Evolutionary conservation across 1,140 invertebrate species (phyloP).

Genomic region (Drosophila virilis): DNA sequence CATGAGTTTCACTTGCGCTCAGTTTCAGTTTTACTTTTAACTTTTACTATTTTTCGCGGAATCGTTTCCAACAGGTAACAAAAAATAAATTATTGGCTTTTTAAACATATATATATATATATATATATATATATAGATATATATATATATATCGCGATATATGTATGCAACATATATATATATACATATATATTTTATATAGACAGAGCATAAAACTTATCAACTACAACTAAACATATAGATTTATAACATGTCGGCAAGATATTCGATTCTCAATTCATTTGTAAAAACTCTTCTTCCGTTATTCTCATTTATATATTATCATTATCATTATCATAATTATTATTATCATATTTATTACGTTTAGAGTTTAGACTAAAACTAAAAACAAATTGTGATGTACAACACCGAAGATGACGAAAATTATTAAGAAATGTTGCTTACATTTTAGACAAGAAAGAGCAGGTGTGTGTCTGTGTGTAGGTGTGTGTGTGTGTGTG

Average conservation of each 20-base stretch:
- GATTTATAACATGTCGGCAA: conserved; percentile 81
- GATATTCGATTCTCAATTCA: conserved; percentile 70
- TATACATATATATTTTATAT: conserved; percentile 45
- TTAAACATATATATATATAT: conserved; percentile 42
- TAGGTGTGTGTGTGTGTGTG: not conserved
- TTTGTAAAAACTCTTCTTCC: conserved; percentile 30
- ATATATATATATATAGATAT: conserved; percentile 47
- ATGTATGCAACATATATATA: conserved; percentile 15
- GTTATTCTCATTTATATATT: conserved; percentile 39
- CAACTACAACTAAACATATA: conserved; percentile 67
- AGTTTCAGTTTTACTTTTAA: conserved; percentile 52
- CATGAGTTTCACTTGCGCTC: conserved; percentile 44
- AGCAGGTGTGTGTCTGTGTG: not conserved
- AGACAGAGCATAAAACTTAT: conserved; percentile 79
- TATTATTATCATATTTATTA: conserved; percentile 57
- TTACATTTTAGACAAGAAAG: conserved; percentile 7
- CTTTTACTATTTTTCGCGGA: conserved; percentile 78
- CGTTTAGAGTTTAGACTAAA: conserved; percentile 52
- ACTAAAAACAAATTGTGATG: conserved; percentile 82
- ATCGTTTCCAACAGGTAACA: conserved; percentile 81
- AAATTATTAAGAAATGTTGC: conserved; percentile 28
- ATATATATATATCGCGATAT: conserved; percentile 46
- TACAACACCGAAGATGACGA: conserved; percentile 70
- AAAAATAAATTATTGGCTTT: conserved; percentile 83
- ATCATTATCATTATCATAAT: conserved; percentile 20